Percentiles rank a stretch among this genome's conserved stretches.
These are phyloP conservation scores for Fulica atra DNA, from an alignment of 2,113 vertebrate genomes.

Conservation along the genomic window DNA sequence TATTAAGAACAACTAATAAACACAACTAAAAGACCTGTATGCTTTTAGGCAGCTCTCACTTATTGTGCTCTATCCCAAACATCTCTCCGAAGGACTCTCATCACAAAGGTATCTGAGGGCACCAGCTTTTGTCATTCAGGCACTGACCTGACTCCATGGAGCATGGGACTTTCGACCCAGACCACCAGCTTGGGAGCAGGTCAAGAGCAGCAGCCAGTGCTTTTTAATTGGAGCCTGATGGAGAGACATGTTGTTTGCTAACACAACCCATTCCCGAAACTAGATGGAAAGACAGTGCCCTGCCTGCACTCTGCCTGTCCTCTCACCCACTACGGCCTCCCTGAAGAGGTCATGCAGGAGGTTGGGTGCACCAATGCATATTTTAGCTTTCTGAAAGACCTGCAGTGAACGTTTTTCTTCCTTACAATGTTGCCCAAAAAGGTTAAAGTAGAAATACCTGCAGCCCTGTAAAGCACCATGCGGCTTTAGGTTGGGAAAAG, in stretches of 20 bases:
- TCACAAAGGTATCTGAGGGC: neutral
- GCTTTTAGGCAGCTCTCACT: neutral
- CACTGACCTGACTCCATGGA: neutral
- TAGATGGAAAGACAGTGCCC: rapidly evolving
- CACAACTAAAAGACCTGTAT: neutral
- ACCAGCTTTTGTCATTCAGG: neutral
- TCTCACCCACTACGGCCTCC: rapidly evolving
- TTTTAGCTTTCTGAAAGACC: neutral
- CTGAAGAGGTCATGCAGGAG: neutral
- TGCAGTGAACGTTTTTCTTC: neutral
- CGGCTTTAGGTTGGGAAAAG: neutral
- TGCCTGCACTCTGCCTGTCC: neutral
- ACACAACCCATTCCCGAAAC: neutral
- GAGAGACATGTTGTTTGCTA: neutral
- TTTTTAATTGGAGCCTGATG: neutral
- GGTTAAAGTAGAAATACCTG: neutral
- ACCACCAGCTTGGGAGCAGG: neutral
- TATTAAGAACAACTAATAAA: conserved; percentile 17
- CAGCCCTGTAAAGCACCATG: rapidly evolving
- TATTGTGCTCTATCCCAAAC: rapidly evolving
- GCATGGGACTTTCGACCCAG: neutral
- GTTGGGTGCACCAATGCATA: neutral
- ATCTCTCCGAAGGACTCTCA: neutral
- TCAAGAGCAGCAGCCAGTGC: neutral
- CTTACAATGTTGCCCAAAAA: neutral